A percentile compares a stretch with the other conserved stretches of the same genome.
These are phyloP conservation scores for Bufotes viridis DNA, from an alignment of 2,797 vertebrate species.

Conservation along the genomic window DNA sequence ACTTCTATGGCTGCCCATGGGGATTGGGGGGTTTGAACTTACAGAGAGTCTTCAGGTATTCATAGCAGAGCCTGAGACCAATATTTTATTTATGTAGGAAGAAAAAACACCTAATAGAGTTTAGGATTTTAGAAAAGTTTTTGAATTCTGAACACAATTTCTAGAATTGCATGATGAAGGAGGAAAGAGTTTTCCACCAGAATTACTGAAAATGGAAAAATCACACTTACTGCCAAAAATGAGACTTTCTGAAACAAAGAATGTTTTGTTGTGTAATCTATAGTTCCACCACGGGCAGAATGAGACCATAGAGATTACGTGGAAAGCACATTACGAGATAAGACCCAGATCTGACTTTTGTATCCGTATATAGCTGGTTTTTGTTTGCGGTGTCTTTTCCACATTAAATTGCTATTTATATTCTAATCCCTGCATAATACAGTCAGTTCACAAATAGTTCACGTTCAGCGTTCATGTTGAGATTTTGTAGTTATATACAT, in stretches of 20 bases:
- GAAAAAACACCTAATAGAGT: neutral
- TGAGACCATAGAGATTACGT: constrained; percentile 3
- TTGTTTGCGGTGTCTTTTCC: neutral
- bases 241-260: constrained; percentile 28
- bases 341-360: constrained; percentile 4
- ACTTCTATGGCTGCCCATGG: no score
- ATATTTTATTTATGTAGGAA: neutral
- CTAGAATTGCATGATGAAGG: neutral
- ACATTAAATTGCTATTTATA: neutral
- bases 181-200: neutral
- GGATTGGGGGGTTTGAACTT: no score
- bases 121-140: neutral
- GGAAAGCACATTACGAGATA: constrained; percentile 24
- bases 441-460: neutral
- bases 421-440: constrained; percentile 13
- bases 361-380: neutral
- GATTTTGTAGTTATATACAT: neutral
- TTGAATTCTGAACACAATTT: neutral
- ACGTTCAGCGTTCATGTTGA: neutral
- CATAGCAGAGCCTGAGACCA: neutral
- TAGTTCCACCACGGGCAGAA: neutral
- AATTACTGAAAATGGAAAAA: neutral
- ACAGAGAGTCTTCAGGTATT: no score
- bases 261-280: neutral
- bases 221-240: constrained; percentile 21